Evolutionary conservation across 2,888 invertebrate genomes (phyloP).

Genomic region (Merodon equestris): DNA sequence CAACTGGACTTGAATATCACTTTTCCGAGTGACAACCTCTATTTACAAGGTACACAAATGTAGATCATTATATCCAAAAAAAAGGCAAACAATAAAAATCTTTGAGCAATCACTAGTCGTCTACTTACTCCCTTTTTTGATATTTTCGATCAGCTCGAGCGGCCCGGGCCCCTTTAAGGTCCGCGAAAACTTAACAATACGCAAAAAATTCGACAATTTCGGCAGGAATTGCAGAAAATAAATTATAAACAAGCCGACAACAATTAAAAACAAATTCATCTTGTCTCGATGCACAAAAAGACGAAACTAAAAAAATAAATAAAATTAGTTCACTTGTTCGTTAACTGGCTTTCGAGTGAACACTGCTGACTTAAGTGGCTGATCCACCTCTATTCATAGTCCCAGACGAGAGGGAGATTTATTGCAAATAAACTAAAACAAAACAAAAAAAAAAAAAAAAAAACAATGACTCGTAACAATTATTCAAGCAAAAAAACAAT

Average conservation of each 20-base stretch:
- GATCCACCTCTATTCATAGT: constrained; percentile 46
- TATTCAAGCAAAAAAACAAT: too few relatives aligned
- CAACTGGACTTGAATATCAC: too few relatives aligned
- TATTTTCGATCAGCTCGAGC: constrained; percentile 73
- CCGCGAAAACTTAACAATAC: constrained; percentile 71
- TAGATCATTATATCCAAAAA: too few relatives aligned
- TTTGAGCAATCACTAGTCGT: too few relatives aligned
- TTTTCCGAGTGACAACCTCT: too few relatives aligned
- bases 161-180: constrained; percentile 75
- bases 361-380: constrained; percentile 30
- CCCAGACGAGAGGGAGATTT: constrained; percentile 7
- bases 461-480: too few relatives aligned
- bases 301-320: too few relatives aligned
- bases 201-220: constrained; percentile 68
- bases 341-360: constrained; percentile 28
- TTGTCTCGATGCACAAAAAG: background rate
- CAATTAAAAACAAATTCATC: constrained; percentile 44
- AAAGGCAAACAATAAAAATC: too few relatives aligned
- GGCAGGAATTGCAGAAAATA: constrained; percentile 40
- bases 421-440: constrained; percentile 12
- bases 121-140: constrained; percentile 75
- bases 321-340: constrained; percentile 3
- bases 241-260: constrained; percentile 21
- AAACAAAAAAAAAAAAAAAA: constrained; percentile 15
- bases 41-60: too few relatives aligned